Evolutionary conservation across 2,113 vertebrate species (phyloP), one percentile per base, ranked within the genome.

Genomic region (Bubo bubo): DNA sequence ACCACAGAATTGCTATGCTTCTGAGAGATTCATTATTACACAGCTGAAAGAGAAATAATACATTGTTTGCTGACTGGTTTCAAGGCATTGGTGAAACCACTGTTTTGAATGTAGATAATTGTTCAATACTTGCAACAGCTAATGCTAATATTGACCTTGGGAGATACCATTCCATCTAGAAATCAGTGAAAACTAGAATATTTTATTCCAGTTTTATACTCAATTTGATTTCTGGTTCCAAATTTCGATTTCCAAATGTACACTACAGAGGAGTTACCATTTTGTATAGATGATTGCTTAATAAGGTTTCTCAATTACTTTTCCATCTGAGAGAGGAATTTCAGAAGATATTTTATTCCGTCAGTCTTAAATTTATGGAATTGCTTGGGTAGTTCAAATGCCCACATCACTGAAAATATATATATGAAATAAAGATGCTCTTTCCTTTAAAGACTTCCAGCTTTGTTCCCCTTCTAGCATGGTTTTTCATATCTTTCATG

Each of bases 391-490:
- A 71, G 34, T 56, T 75, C 35, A 71, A 66, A 75, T 8, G 1
- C 6, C 62, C 6, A 47, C 14, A 50, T 55, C 10, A 34, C 4
- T 60, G 32, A 64, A 75, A 35, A 23, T 30, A 18, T 17, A 22
- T 19, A 15, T 62, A 21, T 56, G 27, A 67, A 66, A 74, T 11
- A 22, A 82, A 68, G n/a, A 24, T 47, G 8, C 1, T 52, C 4
- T 62, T 86, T 66, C 19, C 23, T 82, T 74, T 70, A 52, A 66
- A 79, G 17, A 43, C 10, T 35, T 73, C 6, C n/a, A n/a, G 6
- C 0, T 68, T 58, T 80, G 7, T 85, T 3, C 18, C 2, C 3
- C 2, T 66, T 14, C 43, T 52, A 17, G 27, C 2, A 32, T 22
- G 3, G 0, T 28, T 71, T 90, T 75, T 56, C 9, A 1, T 28